Evolutionary conservation across 2,797 vertebrate genomes (phyloP).

Genomic region (Lepus oiostolus): DNA sequence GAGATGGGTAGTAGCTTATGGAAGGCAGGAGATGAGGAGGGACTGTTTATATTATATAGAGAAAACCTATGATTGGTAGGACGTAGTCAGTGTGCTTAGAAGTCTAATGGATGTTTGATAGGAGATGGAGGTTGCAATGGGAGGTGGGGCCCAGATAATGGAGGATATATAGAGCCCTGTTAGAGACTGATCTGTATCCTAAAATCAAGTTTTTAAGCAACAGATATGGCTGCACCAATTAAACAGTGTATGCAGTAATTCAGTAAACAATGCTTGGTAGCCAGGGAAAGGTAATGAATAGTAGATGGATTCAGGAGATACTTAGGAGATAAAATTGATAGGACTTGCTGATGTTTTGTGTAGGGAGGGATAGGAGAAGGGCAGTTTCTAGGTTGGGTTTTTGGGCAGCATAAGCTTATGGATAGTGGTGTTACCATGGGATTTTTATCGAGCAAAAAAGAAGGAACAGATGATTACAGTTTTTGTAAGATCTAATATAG

Average conservation of each 20-base stretch:
- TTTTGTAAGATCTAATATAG: slow-evolving; percentile 32
- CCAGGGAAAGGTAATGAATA: background rate
- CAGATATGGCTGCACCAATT: background rate
- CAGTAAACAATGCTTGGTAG: background rate
- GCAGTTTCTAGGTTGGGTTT: background rate
- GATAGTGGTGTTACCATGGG: background rate
- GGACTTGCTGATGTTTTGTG: slow-evolving; percentile 11
- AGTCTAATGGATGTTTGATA: background rate
- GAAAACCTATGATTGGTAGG: background rate
- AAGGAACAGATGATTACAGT: background rate
- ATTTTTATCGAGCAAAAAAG: background rate
- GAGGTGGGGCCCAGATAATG: background rate
- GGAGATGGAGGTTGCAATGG: background rate
- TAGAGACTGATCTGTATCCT: background rate
- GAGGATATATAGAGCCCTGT: background rate
- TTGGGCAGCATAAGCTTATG: background rate
- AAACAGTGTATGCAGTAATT: slow-evolving; percentile 11
- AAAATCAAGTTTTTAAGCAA: slow-evolving; percentile 2
- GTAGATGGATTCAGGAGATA: background rate
- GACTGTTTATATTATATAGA: background rate
- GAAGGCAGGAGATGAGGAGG: background rate
- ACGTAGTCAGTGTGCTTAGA: background rate
- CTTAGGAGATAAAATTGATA: background rate
- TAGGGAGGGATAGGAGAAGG: background rate
- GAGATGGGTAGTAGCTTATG: background rate